phyloP scores from a whole-genome alignment of 1,140 invertebrate species.

The Drosophila ananassae region DNA sequence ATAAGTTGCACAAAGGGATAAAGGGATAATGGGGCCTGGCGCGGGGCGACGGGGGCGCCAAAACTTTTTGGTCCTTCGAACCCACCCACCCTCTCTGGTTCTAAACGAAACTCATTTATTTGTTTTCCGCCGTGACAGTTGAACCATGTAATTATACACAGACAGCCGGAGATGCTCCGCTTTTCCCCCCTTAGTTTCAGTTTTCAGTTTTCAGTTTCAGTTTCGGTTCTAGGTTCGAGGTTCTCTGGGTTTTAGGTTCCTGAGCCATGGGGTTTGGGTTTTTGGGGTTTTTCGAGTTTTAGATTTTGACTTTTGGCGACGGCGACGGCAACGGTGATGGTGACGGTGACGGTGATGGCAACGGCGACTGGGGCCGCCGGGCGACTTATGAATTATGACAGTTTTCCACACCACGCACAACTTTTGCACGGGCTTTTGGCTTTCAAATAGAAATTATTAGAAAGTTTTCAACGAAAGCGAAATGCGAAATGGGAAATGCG shows the following conservation, averaged over 20 bases:
- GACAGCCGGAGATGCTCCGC: slow-evolving; percentile 45
- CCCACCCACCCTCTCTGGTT: not conserved
- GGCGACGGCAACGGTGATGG: too few relatives aligned
- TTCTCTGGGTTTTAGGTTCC: not conserved
- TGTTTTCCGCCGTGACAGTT: slow-evolving; percentile 78
- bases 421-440: slow-evolving; percentile 69
- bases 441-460: slow-evolving; percentile 82
- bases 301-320: slow-evolving; percentile 4
- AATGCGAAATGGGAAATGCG: slow-evolving; percentile 16
- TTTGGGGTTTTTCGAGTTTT: not conserved
- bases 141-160: slow-evolving; percentile 82
- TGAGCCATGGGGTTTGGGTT: not conserved
- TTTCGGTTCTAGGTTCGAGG: slow-evolving; percentile 6
- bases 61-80: slow-evolving; percentile 44
- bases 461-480: slow-evolving; percentile 76
- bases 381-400: slow-evolving; percentile 81
- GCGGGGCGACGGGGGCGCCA: slow-evolving; percentile 13
- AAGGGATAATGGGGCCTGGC: not conserved
- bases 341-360: too few relatives aligned
- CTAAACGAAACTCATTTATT: slow-evolving; percentile 74
- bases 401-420: slow-evolving; percentile 79
- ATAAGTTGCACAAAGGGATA: slow-evolving; percentile 28
- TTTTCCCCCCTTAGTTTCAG: slow-evolving; percentile 9
- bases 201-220: slow-evolving; percentile 32
- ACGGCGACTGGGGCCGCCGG: not conserved